phyloP scores from a whole-genome alignment of 2,888 invertebrate species.

The Didymodactylos carnosus region DNA sequence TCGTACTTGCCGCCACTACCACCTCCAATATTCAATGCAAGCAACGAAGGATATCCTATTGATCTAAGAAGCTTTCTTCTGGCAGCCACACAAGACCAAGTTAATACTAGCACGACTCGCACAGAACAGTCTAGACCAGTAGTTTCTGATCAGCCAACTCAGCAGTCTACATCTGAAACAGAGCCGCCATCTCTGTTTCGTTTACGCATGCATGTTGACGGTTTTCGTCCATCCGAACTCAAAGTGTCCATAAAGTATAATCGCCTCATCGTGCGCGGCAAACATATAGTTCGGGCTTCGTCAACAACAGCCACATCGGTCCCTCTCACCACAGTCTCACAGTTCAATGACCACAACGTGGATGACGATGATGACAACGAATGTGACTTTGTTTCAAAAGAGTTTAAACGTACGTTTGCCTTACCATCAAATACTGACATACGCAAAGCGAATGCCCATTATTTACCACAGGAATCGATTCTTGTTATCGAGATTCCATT shows the following conservation, averaged over 20 bases:
- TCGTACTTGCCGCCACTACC: too few species aligned
- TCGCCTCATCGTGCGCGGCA: background rate
- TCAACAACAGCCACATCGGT: background rate
- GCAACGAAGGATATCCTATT: too few species aligned
- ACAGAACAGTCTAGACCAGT: too few species aligned
- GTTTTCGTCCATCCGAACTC: background rate
- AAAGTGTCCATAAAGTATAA: background rate
- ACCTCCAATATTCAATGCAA: too few species aligned
- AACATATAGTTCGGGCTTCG: background rate
- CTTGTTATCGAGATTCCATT: background rate
- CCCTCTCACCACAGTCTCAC: background rate
- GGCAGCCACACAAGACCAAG: too few species aligned
- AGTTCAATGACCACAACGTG: too few species aligned
- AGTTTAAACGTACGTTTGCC: background rate
- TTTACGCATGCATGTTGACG: background rate
- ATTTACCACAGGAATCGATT: background rate
- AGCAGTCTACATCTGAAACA: too few species aligned
- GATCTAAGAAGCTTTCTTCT: too few species aligned
- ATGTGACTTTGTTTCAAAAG: background rate
- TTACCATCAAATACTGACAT: background rate
- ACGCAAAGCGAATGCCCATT: background rate
- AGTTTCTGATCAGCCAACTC: too few species aligned
- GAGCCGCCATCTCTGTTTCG: too few species aligned
- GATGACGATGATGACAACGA: background rate
- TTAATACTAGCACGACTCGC: too few species aligned